A percentile compares a stretch with the other conserved stretches of the same genome.
phyloP scores from a whole-genome alignment of 2,113 vertebrate genomes.

The Silurus asotus region DNA sequence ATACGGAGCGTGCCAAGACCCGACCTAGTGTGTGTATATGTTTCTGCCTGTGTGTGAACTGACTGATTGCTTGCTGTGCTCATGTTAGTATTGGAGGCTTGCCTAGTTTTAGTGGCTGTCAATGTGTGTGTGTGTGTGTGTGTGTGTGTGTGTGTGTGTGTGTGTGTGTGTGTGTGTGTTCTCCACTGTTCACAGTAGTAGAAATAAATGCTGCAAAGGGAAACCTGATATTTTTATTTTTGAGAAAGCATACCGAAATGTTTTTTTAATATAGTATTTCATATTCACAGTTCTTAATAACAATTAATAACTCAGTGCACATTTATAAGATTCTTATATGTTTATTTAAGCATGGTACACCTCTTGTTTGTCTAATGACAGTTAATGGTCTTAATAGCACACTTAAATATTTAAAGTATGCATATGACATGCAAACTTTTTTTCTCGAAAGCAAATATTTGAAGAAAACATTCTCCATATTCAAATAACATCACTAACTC shows the following conservation, averaged over 20 bases:
- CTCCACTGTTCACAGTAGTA: conserved; percentile 16
- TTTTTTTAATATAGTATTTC: background rate
- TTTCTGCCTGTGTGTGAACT: conserved; percentile 49
- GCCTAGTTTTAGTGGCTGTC: conserved; percentile 50
- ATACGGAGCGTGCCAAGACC: conserved; percentile 38
- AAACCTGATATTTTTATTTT: conserved; percentile 30
- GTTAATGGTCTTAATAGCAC: conserved; percentile 27
- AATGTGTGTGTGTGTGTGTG: conserved; percentile 45
- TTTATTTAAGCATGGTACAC: conserved; percentile 21
- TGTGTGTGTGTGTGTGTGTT: conserved; percentile 39
- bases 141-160: conserved; percentile 16
- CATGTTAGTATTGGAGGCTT: conserved; percentile 52
- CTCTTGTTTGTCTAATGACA: conserved; percentile 1
- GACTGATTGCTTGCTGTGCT: conserved; percentile 49
- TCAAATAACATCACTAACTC: background rate
- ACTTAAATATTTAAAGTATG: background rate
- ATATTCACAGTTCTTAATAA: background rate
- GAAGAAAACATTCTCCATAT: conserved; percentile 3
- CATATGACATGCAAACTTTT: conserved; percentile 16
- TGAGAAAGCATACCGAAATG: background rate
- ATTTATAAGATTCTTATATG: background rate
- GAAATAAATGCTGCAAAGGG: background rate
- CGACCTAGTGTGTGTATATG: conserved; percentile 38
- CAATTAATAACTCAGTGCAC: background rate
- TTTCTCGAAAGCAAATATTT: conserved; percentile 29